Conservation (phyloP, 2,888 invertebrate species). For the Seira musarum region DNA sequence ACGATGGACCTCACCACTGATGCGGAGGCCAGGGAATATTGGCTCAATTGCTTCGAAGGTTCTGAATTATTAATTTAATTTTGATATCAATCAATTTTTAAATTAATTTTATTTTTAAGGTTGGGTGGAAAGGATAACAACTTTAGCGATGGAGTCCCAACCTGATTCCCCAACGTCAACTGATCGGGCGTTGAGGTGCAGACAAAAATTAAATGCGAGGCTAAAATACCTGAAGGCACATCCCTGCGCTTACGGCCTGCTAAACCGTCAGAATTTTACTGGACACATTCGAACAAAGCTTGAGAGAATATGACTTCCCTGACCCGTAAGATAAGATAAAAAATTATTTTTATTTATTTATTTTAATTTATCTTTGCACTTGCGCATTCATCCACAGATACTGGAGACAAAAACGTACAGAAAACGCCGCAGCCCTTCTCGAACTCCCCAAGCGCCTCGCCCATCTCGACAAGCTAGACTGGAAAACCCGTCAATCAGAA, state of each 20-base stretch:
- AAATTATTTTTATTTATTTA: background rate
- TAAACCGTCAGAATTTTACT: slow-evolving; percentile 92
- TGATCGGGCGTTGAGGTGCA: slow-evolving; percentile 86
- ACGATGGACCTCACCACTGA: slow-evolving; percentile 91
- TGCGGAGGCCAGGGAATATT: slow-evolving; percentile 88
- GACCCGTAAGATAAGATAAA: slow-evolving; percentile 79
- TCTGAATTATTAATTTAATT: too few species aligned
- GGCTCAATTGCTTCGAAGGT: slow-evolving; percentile 91
- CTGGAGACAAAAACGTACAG: slow-evolving; percentile 85
- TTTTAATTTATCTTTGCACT: slow-evolving; percentile 1
- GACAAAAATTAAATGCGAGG: slow-evolving; percentile 85
- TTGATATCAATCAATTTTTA: background rate
- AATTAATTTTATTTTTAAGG: slow-evolving; percentile 70
- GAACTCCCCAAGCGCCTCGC: slow-evolving; percentile 80
- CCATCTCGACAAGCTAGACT: slow-evolving; percentile 80
- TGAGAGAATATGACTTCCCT: slow-evolving; percentile 92
- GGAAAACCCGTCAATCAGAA: slow-evolving; percentile 72
- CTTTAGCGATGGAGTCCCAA: slow-evolving; percentile 86
- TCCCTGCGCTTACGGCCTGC: slow-evolving; percentile 86
- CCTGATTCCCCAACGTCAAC: slow-evolving; percentile 83
- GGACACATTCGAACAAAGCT: slow-evolving; percentile 92
- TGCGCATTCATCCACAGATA: slow-evolving; percentile 27
- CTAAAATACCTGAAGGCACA: slow-evolving; percentile 83
- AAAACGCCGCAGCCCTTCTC: slow-evolving; percentile 86
- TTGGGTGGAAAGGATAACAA: slow-evolving; percentile 87